Base-by-base conservation (phyloP, 2,113 vertebrate genomes). In the Myrmecobius fasciatus region DNA sequence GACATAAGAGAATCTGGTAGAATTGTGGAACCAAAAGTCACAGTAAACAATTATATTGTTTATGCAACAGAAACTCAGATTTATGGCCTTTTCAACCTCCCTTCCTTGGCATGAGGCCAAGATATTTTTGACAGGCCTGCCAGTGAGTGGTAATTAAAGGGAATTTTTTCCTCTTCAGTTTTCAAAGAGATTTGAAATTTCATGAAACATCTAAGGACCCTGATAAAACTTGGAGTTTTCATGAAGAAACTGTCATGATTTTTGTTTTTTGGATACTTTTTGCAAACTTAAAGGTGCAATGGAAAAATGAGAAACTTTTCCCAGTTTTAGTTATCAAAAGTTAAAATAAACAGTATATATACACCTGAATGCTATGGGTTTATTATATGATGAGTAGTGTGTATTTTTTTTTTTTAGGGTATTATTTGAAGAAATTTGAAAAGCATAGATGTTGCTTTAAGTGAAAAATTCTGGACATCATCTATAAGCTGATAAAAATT, bases 31-130 rank as follows among this genome's bases (percentile, higher is more conserved):
- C 92, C 95, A 91, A 96, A 95, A 51, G 89, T 92, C 46, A 2
- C 2, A 95, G 88, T 94, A 94, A 83, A 89, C 90, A 60, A 36
- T 93, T 91, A 67, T 53, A 22, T 3, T 92, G 75, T 94, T 92
- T 67, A 25, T 94, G 52, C 36, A 95, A 94, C 11, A 95, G 24
- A 96, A 95, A 89, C 93, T 95, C 96, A 96, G 31, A 94, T 95
- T 94, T 96, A 25, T 89, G 5, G 89, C 90, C 93, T 90, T 94
- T 96, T 92, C 54, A 96, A 89, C 94, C 94, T 93, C 94, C 25
- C 83, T 10, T 83, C n/a, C 6, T 53, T 94, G 51, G n/a, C 17
- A 92, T 91, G 3, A 1, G 83, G 52, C 56, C 51, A 92, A 92
- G 52, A 89, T 93, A 94, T 89, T 96, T 94, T 93, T 93, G 89